A percentile compares a stretch with the other conserved stretches of the same genome.
phyloP scores from a whole-genome alignment of 1,140 invertebrate genomes.

The Achroia grisella region DNA sequence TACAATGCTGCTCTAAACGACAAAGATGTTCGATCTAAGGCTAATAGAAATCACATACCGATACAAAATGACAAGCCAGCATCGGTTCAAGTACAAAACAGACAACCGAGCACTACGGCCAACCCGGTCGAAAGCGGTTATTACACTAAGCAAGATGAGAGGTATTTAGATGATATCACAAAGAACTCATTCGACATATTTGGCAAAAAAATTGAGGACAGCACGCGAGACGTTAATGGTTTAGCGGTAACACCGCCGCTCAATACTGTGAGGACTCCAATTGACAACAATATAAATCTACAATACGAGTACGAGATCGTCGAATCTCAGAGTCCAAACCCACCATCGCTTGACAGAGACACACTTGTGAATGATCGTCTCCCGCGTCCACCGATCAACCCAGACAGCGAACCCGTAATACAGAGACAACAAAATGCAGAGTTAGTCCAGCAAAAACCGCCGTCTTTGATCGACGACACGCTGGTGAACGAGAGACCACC shows the following conservation, averaged over 20 bases:
- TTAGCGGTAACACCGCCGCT: constrained; percentile 64
- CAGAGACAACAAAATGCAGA: constrained; percentile 27
- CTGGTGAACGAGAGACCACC: constrained; percentile 77
- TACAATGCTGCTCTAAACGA: constrained; percentile 45
- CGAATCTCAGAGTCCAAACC: constrained; percentile 45
- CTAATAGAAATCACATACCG: constrained; percentile 53
- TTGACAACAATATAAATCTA: constrained; percentile 59
- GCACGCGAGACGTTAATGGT: constrained; percentile 71
- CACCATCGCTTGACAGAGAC: constrained; percentile 74
- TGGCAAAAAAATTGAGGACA: constrained; percentile 79
- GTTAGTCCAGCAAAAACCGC: constrained; percentile 45
- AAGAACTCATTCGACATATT: constrained; percentile 85
- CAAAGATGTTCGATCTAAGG: constrained; percentile 39
- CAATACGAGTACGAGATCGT: constrained; percentile 62
- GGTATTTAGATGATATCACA: constrained; percentile 82
- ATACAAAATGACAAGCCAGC: constrained; percentile 55
- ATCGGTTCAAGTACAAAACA: constrained; percentile 37
- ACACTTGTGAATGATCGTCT: constrained; percentile 77
- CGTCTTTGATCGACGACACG: constrained; percentile 76
- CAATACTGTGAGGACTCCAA: constrained; percentile 52
- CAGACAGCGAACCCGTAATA: constrained; percentile 72
- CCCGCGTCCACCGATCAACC: constrained; percentile 77
- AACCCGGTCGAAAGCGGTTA: constrained; percentile 79
- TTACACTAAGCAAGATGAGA: constrained; percentile 82
- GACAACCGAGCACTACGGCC: constrained; percentile 70